Evolutionary conservation across 2,888 invertebrate genomes (phyloP), one percentile per base, ranked within the genome.

Genomic region (Cantharis lateralis): DNA sequence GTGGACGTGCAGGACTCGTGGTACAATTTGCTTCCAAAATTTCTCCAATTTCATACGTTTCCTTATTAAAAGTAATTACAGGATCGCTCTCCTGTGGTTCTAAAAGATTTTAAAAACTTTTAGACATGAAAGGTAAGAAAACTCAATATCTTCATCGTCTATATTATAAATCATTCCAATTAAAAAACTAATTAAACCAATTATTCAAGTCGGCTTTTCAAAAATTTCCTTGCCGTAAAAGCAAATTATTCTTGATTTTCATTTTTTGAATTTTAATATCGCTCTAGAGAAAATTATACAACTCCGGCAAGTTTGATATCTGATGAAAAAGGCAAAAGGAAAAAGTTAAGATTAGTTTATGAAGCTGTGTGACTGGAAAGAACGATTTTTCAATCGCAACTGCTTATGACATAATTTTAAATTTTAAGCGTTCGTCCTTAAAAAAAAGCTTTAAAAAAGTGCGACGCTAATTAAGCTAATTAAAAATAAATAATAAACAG

Each of bases 11-110:
- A 13, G 93, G 92, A 72, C 93, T 92, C 48, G 93, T 94, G 70
- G 94, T 93, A 85, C 95, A 95, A 83, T 93, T 94, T 68, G 94
- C 94, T 83, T 93, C 92, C 77, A 95, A 88, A 82, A 90, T 89
- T 81, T 94, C 94, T 70, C 92, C 93, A 66, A 94, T 90, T 81
- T 91, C 90, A 86, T 93, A 91, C 83, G 91, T 90, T 83, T 91
- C 90, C 86, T 93, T 92, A 86, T 92, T 91, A 86, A 94, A 93
- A 84, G 92, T 93, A 87, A 95, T 94, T 83, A 90, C 90, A 78
- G 95, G 95, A 86, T 93, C 92, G 84, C 89, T 89, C 84, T 90
- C 90, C 88, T 94, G 94, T 68, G 93, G 93, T 84, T 92, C 94
- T 88, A 82, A n/a, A 62, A 73, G 72, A 62, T 63, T 16, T 16